Evolutionary conservation across 2,113 vertebrate genomes (phyloP).

Genomic region (Poeciliopsis retropinna): DNA sequence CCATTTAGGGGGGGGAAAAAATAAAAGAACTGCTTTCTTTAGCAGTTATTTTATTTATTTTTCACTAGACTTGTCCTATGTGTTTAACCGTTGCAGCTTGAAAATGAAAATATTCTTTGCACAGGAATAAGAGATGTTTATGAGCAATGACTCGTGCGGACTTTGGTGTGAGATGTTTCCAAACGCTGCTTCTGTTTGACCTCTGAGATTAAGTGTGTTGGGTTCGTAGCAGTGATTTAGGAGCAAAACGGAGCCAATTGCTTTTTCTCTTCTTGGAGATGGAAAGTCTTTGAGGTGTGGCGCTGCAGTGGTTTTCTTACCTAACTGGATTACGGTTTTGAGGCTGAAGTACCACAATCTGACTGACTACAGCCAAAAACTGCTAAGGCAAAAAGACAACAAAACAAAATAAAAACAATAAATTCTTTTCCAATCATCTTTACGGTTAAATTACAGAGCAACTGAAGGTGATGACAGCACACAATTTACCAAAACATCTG

Average conservation of each 20-base stretch:
- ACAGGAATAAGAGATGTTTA: not conserved
- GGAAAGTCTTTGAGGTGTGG: not conserved
- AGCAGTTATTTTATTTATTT: not conserved
- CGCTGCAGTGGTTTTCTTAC: not conserved
- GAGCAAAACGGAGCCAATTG: not conserved
- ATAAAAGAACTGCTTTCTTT: constrained; percentile 37
- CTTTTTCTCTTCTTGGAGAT: not conserved
- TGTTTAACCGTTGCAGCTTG: not conserved
- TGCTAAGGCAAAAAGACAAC: constrained; percentile 32
- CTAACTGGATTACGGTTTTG: not conserved
- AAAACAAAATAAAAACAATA: not conserved
- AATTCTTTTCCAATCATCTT: not conserved
- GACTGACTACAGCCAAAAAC: constrained; percentile 57
- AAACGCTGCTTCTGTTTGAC: constrained; percentile 4
- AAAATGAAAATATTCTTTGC: not conserved
- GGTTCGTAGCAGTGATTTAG: not conserved
- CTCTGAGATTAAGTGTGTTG: not conserved
- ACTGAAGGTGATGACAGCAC: not conserved
- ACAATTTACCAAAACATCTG: not conserved
- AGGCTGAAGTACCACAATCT: constrained; percentile 36
- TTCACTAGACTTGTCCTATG: not conserved
- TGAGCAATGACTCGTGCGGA: constrained; percentile 20
- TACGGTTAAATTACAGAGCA: too few relatives aligned
- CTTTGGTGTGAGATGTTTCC: constrained; percentile 17
- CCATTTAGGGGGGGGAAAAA: constrained; percentile 25